phyloP scores from a whole-genome alignment of 2,888 invertebrate species.

The Ophioninae sp. region DNA sequence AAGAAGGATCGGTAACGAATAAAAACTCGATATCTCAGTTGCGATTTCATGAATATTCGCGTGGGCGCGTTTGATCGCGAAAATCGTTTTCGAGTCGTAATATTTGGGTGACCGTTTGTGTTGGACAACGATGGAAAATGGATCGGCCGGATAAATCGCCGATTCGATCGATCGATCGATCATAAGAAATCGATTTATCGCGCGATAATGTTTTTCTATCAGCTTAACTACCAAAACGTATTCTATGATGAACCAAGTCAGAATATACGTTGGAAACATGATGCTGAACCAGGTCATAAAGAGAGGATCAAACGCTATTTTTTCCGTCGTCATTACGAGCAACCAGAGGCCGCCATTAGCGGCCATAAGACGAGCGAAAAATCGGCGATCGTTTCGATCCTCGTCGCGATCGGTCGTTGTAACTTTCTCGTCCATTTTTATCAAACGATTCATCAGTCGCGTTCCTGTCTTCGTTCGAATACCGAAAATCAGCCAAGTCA shows the following conservation, averaged over 20 bases:
- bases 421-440: not conserved
- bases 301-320: not conserved
- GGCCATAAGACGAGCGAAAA: not conserved
- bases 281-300: not conserved
- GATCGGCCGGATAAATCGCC: too few relatives aligned
- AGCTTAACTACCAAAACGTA: not conserved
- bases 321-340: not conserved
- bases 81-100: slow-evolving; percentile 20
- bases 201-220: not conserved
- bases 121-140: too few relatives aligned
- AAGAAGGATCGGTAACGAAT: slow-evolving; percentile 45
- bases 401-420: not conserved
- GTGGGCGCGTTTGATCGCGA: slow-evolving; percentile 41
- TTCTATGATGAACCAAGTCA: not conserved
- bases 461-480: not conserved
- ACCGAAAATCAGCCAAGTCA: not conserved
- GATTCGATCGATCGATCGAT: not conserved
- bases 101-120: not conserved
- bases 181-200: not conserved
- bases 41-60: slow-evolving; percentile 35
- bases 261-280: not conserved
- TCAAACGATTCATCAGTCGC: not conserved
- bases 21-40: slow-evolving; percentile 47
- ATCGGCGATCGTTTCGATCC: not conserved
- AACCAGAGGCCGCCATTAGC: not conserved